Evolutionary conservation across 2,888 invertebrate genomes (phyloP).

Genomic region (Eumacrocentrus americanus): DNA sequence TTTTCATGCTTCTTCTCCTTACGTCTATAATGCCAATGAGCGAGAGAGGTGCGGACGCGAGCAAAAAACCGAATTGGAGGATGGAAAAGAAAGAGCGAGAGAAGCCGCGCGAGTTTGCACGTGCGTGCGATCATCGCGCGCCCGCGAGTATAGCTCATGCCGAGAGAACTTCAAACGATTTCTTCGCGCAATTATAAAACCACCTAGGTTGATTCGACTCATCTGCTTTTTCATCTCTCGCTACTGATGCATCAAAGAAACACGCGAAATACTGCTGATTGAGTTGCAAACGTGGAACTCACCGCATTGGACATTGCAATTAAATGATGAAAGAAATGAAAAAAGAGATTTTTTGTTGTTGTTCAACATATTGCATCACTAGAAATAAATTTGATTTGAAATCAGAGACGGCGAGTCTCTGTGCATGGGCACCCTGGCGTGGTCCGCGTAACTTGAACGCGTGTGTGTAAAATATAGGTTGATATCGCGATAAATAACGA

Average conservation of each 20-base stretch:
- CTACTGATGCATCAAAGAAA: neutral
- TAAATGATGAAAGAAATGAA: neutral
- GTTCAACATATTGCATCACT: neutral
- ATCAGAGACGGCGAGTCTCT: neutral
- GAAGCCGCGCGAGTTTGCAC: slow-evolving; percentile 29
- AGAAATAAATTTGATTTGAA: slow-evolving; percentile 2
- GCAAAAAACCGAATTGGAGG: slow-evolving; percentile 10
- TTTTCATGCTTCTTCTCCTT: slow-evolving; percentile 1
- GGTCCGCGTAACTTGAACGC: slow-evolving; percentile 19
- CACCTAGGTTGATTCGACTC: slow-evolving; percentile 29
- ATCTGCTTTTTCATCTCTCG: slow-evolving; percentile 25
- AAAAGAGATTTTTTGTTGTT: neutral
- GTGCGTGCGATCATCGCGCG: slow-evolving; percentile 27
- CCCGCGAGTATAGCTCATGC: slow-evolving; percentile 5
- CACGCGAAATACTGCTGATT: slow-evolving; percentile 17
- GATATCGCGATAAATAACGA: slow-evolving; percentile 61
- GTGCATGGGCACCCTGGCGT: neutral
- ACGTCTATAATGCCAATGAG: slow-evolving; percentile 1
- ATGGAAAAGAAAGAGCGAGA: neutral
- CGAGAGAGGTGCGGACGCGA: slow-evolving; percentile 17
- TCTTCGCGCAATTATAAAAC: slow-evolving; percentile 29
- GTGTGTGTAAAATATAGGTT: slow-evolving; percentile 58
- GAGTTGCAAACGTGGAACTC: slow-evolving; percentile 14
- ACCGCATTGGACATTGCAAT: neutral
- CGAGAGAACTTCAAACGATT: slow-evolving; percentile 19